phyloP scores from a whole-genome alignment of 2,888 invertebrate genomes.

The Metopia argyrocephala region DNA sequence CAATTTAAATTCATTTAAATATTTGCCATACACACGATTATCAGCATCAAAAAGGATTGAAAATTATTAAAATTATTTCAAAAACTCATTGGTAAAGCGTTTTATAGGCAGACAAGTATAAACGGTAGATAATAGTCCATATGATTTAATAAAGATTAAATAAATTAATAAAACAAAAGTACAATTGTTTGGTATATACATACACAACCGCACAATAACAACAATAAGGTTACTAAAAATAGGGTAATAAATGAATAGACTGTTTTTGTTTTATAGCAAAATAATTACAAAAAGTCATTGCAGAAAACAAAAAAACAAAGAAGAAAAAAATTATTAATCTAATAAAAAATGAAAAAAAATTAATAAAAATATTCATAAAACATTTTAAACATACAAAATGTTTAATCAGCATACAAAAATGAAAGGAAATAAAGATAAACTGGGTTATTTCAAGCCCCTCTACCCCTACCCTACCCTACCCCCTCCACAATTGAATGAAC shows the following conservation, averaged over 20 bases:
- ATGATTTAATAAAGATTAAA: slow-evolving; percentile 58
- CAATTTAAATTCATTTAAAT: slow-evolving; percentile 49
- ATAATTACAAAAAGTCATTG: too few relatives aligned
- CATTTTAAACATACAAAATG: not conserved
- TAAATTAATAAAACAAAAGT: slow-evolving; percentile 29
- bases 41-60: not conserved
- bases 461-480: too few relatives aligned
- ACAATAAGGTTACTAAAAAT: too few relatives aligned
- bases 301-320: not conserved
- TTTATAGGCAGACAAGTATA: not conserved
- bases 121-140: slow-evolving; percentile 40
- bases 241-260: not conserved
- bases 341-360: not conserved
- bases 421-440: not conserved
- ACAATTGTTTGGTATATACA: too few relatives aligned
- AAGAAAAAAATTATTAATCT: not conserved
- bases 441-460: not conserved
- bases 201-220: too few relatives aligned
- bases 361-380: not conserved
- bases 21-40: not conserved
- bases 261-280: too few relatives aligned
- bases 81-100: not conserved
- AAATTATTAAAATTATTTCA: not conserved
- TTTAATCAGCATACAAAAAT: not conserved
- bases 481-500: too few relatives aligned